Evolutionary conservation across 2,888 invertebrate genomes (phyloP).

Genomic region (Perdita meconis): DNA sequence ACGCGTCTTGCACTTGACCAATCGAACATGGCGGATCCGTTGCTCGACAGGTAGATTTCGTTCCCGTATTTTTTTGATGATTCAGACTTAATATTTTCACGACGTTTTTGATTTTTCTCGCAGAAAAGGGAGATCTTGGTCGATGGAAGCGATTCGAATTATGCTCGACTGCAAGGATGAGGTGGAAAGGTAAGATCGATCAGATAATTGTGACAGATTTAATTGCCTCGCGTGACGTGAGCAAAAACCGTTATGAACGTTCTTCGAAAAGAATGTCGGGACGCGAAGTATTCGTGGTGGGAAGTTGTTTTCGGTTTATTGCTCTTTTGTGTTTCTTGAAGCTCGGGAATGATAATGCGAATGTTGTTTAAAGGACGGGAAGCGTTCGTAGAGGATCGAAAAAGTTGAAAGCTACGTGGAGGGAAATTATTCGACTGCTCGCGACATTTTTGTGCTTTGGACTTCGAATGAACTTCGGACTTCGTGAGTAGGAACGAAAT

Average conservation of each 20-base stretch:
- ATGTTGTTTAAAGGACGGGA: background rate
- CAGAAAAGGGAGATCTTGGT: background rate
- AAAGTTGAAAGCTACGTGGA: conserved; percentile 14
- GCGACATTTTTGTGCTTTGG: too few relatives aligned
- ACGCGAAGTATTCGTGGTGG: conserved; percentile 5
- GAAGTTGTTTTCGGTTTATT: background rate
- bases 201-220: conserved; percentile 47
- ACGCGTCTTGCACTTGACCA: too few relatives aligned
- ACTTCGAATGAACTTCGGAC: too few relatives aligned
- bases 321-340: background rate
- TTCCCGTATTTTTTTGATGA: background rate
- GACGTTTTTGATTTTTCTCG: background rate
- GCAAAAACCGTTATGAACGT: conserved; percentile 25
- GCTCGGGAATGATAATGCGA: background rate
- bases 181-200: conserved; percentile 37
- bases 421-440: background rate
- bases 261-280: conserved; percentile 14
- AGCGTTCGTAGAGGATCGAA: background rate
- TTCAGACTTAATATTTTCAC: background rate
- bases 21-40: background rate
- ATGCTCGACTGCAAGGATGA: background rate
- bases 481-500: too few relatives aligned
- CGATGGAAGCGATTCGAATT: background rate
- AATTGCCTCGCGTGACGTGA: conserved; percentile 61
- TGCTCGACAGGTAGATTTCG: background rate